Percentiles rank a stretch among this genome's conserved stretches.
Evolutionary conservation across 2,797 vertebrate species (phyloP).

Genomic region (Takifugu ocellatus): DNA sequence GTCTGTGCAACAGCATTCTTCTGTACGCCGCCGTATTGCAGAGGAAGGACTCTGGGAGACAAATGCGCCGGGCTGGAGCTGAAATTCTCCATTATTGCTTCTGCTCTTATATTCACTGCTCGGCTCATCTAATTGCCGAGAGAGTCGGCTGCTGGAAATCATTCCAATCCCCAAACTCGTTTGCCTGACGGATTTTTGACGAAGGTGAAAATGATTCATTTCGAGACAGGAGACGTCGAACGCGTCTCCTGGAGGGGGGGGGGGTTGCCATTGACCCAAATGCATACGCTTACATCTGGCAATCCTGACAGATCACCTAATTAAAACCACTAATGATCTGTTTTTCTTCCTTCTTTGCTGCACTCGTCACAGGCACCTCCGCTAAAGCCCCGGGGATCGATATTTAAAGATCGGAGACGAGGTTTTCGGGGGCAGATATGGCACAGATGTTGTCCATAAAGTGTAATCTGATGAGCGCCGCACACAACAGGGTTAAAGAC

Average conservation of each 20-base stretch:
- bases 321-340: constrained; percentile 82
- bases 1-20: constrained; percentile 59
- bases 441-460: constrained; percentile 66
- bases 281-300: constrained; percentile 76
- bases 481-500: constrained; percentile 58
- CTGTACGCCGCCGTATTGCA: constrained; percentile 45
- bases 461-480: constrained; percentile 69
- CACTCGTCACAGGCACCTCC: constrained; percentile 69
- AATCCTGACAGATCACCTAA: constrained; percentile 81
- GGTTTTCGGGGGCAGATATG: constrained; percentile 66
- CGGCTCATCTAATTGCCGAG: constrained; percentile 13
- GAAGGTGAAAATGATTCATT: constrained; percentile 34
- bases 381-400: constrained; percentile 70
- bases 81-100: no score
- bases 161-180: constrained; percentile 45
- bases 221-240: constrained; percentile 46
- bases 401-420: constrained; percentile 76
- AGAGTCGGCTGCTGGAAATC: constrained; percentile 17
- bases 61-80: no score
- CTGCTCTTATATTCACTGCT: no score
- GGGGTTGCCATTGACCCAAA: constrained; percentile 73
- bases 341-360: constrained; percentile 66
- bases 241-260: constrained; percentile 50
- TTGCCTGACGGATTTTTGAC: constrained; percentile 8
- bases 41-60: constrained; percentile 25